Evolutionary conservation across 2,797 vertebrate species (phyloP).

Genomic region (Silurus lanzhouensis): DNA sequence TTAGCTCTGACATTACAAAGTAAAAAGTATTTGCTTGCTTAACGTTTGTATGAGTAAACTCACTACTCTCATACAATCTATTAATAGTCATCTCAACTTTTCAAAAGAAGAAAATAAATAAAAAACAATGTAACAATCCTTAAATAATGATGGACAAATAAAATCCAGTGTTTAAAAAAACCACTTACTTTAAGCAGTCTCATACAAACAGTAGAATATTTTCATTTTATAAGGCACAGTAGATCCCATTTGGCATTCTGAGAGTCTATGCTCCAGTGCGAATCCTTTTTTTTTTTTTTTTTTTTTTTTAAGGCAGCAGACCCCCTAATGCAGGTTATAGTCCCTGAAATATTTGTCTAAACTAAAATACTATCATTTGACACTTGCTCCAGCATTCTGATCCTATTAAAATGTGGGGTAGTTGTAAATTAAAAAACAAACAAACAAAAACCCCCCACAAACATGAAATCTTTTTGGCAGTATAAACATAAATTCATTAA

Average conservation of each 20-base stretch:
- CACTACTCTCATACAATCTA: constrained; percentile 13
- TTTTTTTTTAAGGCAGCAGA: constrained; percentile 43
- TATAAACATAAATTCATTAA: background rate
- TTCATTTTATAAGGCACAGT: constrained; percentile 66
- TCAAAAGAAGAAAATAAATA: constrained; percentile 26
- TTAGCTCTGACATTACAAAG: background rate
- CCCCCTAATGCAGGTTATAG: background rate
- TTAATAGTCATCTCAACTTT: constrained; percentile 29
- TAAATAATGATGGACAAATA: constrained; percentile 42
- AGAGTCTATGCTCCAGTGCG: constrained; percentile 55
- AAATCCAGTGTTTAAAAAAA: constrained; percentile 70
- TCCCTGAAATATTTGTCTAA: constrained; percentile 12
- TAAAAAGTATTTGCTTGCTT: background rate
- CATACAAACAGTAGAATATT: constrained; percentile 64
- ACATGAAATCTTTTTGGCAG: background rate
- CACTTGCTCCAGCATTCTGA: constrained; percentile 5
- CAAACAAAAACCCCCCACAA: no score
- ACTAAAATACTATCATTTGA: constrained; percentile 15
- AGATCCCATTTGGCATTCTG: constrained; percentile 54
- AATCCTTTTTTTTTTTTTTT: no score
- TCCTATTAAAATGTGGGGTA: constrained; percentile 1
- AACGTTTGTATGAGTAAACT: constrained; percentile 4
- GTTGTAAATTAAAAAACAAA: background rate
- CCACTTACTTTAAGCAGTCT: constrained; percentile 68
- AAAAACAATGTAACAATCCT: constrained; percentile 47